Evolutionary conservation across 2,888 invertebrate species (phyloP).

Genomic region (Leuctra nigra): DNA sequence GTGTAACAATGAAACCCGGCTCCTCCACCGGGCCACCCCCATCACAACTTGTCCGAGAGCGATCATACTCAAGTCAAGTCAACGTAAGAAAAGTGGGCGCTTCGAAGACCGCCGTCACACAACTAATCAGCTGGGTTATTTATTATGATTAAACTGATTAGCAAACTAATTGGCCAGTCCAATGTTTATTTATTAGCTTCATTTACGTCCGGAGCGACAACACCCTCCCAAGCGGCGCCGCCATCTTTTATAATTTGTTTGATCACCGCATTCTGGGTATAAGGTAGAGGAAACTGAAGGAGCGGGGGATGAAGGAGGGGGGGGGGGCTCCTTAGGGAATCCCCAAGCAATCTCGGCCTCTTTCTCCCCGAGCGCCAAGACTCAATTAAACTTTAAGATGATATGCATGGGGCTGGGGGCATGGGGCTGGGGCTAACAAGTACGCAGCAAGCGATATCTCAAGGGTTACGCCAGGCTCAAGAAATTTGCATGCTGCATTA

Average conservation of each 20-base stretch:
- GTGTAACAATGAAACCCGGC: too few relatives aligned
- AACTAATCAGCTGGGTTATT: constrained; percentile 13
- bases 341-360: constrained; percentile 40
- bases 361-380: constrained; percentile 47
- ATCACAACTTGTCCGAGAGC: too few relatives aligned
- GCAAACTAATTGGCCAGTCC: constrained; percentile 17
- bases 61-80: too few relatives aligned
- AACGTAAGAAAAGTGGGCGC: too few relatives aligned
- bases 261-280: constrained; percentile 36
- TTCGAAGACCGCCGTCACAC: background rate
- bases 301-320: constrained; percentile 38
- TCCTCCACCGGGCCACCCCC: too few relatives aligned
- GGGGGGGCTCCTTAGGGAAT: constrained; percentile 39
- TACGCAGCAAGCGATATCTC: constrained; percentile 24
- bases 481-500: constrained; percentile 30
- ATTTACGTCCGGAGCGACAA: constrained; percentile 25
- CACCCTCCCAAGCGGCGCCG: constrained; percentile 26
- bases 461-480: constrained; percentile 27
- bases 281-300: constrained; percentile 28
- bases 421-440: constrained; percentile 41
- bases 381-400: constrained; percentile 68
- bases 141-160: constrained; percentile 17
- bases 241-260: constrained; percentile 44
- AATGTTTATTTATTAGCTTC: constrained; percentile 20
- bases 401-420: constrained; percentile 53